Evolutionary conservation across 2,888 invertebrate species (phyloP).

Genomic region (Parascotia fuliginaria): DNA sequence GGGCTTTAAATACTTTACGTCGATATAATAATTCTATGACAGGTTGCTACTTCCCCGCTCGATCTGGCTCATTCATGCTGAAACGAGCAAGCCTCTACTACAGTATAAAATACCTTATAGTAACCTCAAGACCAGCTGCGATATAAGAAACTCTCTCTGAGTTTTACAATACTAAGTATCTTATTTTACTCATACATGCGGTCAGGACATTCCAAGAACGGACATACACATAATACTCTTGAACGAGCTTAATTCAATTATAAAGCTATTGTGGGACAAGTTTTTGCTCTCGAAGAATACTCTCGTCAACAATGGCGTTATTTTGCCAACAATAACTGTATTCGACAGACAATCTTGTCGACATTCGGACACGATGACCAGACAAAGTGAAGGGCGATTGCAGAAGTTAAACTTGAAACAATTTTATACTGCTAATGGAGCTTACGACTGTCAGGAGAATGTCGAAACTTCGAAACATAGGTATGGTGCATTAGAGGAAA

Average conservation of each 20-base stretch:
- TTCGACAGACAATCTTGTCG: constrained; percentile 47
- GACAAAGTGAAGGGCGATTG: background rate
- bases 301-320: constrained; percentile 70
- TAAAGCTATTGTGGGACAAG: constrained; percentile 60
- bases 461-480: too few relatives aligned
- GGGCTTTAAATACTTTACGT: too few relatives aligned
- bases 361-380: constrained; percentile 52
- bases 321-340: constrained; percentile 84
- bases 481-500: too few relatives aligned
- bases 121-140: constrained; percentile 22
- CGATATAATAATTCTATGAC: too few relatives aligned
- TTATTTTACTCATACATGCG: background rate
- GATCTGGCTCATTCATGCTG: too few relatives aligned
- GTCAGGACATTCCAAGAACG: constrained; percentile 49
- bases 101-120: too few relatives aligned
- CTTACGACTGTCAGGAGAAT: too few relatives aligned
- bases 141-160: constrained; percentile 10
- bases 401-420: constrained; percentile 26
- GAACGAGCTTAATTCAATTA: constrained; percentile 79
- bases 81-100: too few relatives aligned
- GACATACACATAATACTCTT: constrained; percentile 45
- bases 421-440: too few relatives aligned
- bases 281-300: constrained; percentile 69
- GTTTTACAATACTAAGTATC: constrained; percentile 8
- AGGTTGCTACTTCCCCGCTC: too few relatives aligned